These are phyloP conservation scores for Aulostomus chinensis DNA, from an alignment of 2,797 vertebrate species.

Conservation along the genomic window DNA sequence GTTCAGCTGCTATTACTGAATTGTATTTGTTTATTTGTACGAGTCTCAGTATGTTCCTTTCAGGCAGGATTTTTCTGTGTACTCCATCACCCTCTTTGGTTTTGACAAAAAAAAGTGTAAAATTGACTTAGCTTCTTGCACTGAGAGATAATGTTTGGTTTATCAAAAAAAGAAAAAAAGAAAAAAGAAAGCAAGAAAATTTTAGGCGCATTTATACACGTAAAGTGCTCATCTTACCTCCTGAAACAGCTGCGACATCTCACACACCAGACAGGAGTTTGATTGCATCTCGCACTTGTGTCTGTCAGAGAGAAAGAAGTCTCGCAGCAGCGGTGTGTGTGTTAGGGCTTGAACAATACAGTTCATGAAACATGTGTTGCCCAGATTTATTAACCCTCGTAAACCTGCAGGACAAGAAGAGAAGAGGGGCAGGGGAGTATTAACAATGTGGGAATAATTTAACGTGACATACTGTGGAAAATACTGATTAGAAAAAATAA, in stretches of 20 bases:
- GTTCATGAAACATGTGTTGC: constrained; percentile 99
- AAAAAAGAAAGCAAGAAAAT: no score
- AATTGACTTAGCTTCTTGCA: constrained; percentile 59
- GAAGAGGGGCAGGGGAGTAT: constrained; percentile 17
- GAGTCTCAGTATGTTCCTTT: constrained; percentile 34
- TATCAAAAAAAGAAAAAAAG: no score
- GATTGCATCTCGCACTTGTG: constrained; percentile 99
- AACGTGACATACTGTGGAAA: constrained; percentile 10
- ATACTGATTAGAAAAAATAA: no score
- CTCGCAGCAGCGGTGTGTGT: constrained; percentile 95
- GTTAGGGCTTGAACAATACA: constrained; percentile 98
- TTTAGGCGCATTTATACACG: background rate
- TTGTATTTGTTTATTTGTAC: constrained; percentile 25
- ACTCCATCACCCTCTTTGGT: constrained; percentile 26
- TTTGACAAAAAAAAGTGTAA: constrained; percentile 37
- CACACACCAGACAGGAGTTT: constrained; percentile 97
- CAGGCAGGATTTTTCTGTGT: constrained; percentile 27
- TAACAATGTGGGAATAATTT: background rate
- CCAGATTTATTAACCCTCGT: constrained; percentile 96
- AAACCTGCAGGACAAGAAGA: constrained; percentile 81
- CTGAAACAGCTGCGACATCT: constrained; percentile 98
- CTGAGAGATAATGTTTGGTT: background rate
- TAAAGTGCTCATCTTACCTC: constrained; percentile 81
- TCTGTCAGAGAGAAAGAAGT: constrained; percentile 97
- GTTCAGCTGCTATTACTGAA: constrained; percentile 27